Evolutionary conservation across 2,113 vertebrate genomes (phyloP), one percentile per base, ranked within the genome.

Genomic region (rabbit (Oryctolagus cuniculus)): DNA sequence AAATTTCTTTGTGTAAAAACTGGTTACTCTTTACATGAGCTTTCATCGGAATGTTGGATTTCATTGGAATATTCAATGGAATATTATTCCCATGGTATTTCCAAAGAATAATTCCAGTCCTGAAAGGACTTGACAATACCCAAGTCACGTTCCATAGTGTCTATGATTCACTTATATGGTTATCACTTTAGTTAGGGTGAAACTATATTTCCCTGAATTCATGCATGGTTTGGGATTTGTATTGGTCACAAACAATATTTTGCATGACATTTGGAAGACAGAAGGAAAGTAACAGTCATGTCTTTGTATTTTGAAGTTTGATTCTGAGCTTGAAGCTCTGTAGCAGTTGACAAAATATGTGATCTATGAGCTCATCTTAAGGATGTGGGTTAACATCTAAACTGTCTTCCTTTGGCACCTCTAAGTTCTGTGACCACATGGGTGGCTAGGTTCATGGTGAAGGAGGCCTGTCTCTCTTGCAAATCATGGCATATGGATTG

Each of bases 81-180:
- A 9, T 61, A 87, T 79, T 80, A 89, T 31, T 91, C 70, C 91
- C 61, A 72, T 87, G 36, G 78, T 83, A 93, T 75, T 91, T 91
- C 21, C 77, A 72, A 90, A 87, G 58, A 87, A 79, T 84, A 84
- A 84, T 89, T 94, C 73, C 63, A 44, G 25, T 79, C 83, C 36
- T 74, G 51, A 74, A 44, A 83, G 27, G 29, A 34, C 24, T 83
- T 93, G 24, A 29, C 94, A 88, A 36, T 31, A 73, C 9, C 69
- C 15, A 5, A 85, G 12, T 58, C 89, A 87, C 6, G 10, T 78
- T 29, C 34, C 19, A 4, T 51, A 24, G 3, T 87, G 11, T 38
- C 58, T 89, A 72, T 69, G 25, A 34, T 36, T 2, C 3, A 12
- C 67, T 91, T 87, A 58, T 10, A 87, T 5, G 25, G 3, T 44